Base-by-base conservation (phyloP, 2,888 invertebrate genomes). In the Ecliptopera silaceata region DNA sequence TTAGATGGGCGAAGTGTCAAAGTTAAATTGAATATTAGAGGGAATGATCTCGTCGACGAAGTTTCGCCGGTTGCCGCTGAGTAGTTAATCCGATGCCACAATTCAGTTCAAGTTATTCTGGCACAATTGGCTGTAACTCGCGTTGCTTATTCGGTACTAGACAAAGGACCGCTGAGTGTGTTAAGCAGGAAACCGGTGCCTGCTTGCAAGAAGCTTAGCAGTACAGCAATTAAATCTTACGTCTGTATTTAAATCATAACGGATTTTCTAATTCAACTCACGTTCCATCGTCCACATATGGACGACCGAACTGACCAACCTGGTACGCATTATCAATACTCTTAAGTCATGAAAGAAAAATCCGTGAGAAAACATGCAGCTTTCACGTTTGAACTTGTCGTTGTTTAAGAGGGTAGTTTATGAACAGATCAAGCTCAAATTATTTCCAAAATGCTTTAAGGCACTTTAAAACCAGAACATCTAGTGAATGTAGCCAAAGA, bases 11-110 rank as follows among this genome's bases (percentile, higher is more conserved):
- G 75, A 89, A 91, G 88, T 89, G 90, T 90, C 90, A 89, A 91
- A 91, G 88, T 91, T 91, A 89, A 91, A 91, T 90, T 90, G 90
- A 90, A 90, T 90, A 89, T 90, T 90, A 88, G 83, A 82, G 82
- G 77, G 84, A 89, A 86, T 91, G 89, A 91, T 91, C 88, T 85
- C 69, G 65, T 69, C 65, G 68, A 68, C 70, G 69, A 86, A 88
- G 86, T 88, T 87, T 82, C 72, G 77, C 74, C 75, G 79, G 79
- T 77, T 79, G 74, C 72, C 72, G 77, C 77, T 77, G 86, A 88
- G 86, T 84, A 88, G 89, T 88, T 91, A 91, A 91, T 89, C 89
- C 89, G 68, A 82, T 84, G 82, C 86, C 84, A 82, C 84, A 87
- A 88, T 88, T 84, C 86, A 80, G 80, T 82, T 80, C 70, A 79